Conservation (phyloP, 92 coral and sea anemone species). For the Epizoanthus ramosus region DNA sequence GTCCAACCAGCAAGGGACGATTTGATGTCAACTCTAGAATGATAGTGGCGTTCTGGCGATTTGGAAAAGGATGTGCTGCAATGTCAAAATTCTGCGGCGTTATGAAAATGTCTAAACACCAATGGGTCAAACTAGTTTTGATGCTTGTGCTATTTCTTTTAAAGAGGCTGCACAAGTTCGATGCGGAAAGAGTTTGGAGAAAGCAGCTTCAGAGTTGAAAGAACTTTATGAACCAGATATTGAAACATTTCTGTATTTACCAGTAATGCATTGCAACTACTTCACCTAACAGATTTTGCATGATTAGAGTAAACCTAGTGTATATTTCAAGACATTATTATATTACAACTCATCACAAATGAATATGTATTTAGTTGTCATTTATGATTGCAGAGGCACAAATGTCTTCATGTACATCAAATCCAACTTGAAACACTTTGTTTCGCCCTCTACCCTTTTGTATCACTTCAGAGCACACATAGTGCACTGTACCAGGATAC, state of each 20-base stretch:
- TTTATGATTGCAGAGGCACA: constrained; percentile 21
- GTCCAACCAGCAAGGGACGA: constrained; percentile 9
- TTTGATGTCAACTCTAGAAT: constrained; percentile 16
- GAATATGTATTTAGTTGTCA: too few relatives aligned
- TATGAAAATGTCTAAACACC: constrained; percentile 27
- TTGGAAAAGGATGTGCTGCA: constrained; percentile 22
- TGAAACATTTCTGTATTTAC: too few relatives aligned
- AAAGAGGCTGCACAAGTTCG: constrained; percentile 27
- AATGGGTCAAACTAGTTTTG: constrained; percentile 13
- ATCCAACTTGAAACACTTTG: constrained; percentile 37
- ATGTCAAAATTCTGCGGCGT: constrained; percentile 19
- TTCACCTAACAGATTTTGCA: too few relatives aligned
- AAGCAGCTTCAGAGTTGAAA: background rate
- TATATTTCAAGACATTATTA: too few relatives aligned
- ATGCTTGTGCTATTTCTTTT: background rate
- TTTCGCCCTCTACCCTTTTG: constrained; percentile 46
- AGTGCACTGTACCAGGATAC: constrained; percentile 49
- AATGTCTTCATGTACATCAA: constrained; percentile 53
- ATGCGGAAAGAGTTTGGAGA: background rate
- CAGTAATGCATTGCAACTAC: too few relatives aligned
- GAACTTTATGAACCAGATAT: background rate
- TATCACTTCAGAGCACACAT: constrained; percentile 48
- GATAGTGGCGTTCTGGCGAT: constrained; percentile 8
- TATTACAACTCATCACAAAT: too few relatives aligned
- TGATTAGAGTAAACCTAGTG: too few relatives aligned